Evolutionary conservation across 2,888 invertebrate genomes (phyloP), one percentile per base, ranked within the genome.

Genomic region (Eutolmus rufibarbis): DNA sequence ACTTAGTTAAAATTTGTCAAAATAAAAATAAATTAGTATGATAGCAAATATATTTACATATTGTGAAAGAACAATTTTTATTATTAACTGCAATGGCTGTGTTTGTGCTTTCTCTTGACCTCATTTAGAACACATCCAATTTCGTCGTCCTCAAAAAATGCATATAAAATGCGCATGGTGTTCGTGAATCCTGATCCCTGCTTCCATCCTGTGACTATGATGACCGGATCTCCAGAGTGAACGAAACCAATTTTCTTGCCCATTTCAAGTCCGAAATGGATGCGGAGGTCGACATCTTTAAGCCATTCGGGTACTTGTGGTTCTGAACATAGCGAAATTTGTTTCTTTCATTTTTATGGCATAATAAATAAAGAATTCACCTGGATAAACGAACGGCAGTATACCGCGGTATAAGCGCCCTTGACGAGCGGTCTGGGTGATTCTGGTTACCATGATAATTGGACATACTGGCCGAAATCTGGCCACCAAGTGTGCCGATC

Each of bases 151-250:
- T 46, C 19, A 66, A 82, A 82, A 57, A 19, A 91, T 90, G 91
- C 97, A 92, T 94, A 97, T 96, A 98, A 96, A 93, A 99, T 95
- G 90, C 98, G 96, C 94, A 98, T 95, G 90, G 98, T 99, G 94
- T 99, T 99, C 92, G 98, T 99, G 93, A 96, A 98, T 79, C 98
- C 99, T 90, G 98, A 96, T 89, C 98, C 98, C 92, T 97, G 96
- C 91, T 96, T 96, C 99, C 99, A 99, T 90, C 99, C 99, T 74
- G 99, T 99, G 87, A 99, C 96, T 87, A 99, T 95, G 74, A 99
- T 95, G 9, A 99, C 96, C 31, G 96, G 94, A 93, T 99, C 98
- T 7, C 97, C 97, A 23, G 95, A 93, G 91, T 96, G 96, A 91
- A 99, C 94, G 93, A 99, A 98, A 77, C 96, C 97, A 90, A 96